Conservation (phyloP, 1,140 invertebrate species). For the Monochamus saltuarius region DNA sequence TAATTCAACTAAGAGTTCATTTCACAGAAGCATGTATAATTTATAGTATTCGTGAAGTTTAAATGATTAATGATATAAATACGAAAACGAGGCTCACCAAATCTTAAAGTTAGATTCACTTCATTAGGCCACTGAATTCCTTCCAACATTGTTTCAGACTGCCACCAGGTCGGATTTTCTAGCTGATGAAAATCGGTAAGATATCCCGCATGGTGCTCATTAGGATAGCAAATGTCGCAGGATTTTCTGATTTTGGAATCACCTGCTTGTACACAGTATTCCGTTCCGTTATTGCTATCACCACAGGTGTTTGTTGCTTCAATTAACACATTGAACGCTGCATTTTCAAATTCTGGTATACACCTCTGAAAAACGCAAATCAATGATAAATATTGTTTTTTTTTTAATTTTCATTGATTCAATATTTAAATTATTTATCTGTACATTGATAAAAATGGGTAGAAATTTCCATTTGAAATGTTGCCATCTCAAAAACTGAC, state of each 20-base stretch:
- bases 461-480: too few species aligned
- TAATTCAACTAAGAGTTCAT: too few species aligned
- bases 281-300: conserved; percentile 63
- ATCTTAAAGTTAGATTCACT: conserved; percentile 88
- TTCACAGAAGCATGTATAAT: too few species aligned
- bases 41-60: too few species aligned
- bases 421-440: too few species aligned
- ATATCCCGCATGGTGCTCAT: conserved; percentile 74
- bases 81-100: too few species aligned
- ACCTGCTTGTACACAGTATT: conserved; percentile 90
- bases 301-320: conserved; percentile 97
- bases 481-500: too few species aligned
- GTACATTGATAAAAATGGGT: too few species aligned
- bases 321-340: conserved; percentile 83
- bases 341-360: conserved; percentile 94
- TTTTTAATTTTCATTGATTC: too few species aligned
- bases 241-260: conserved; percentile 57
- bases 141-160: conserved; percentile 96
- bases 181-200: conserved; percentile 89
- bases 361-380: conserved; percentile 71
- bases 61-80: too few species aligned
- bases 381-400: too few species aligned
- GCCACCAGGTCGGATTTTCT: conserved; percentile 96
- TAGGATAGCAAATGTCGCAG: conserved; percentile 64
- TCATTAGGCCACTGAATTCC: conserved; percentile 85